phyloP scores from a whole-genome alignment of 2,113 vertebrate genomes.

The Dunckerocampus dactyliophorus region DNA sequence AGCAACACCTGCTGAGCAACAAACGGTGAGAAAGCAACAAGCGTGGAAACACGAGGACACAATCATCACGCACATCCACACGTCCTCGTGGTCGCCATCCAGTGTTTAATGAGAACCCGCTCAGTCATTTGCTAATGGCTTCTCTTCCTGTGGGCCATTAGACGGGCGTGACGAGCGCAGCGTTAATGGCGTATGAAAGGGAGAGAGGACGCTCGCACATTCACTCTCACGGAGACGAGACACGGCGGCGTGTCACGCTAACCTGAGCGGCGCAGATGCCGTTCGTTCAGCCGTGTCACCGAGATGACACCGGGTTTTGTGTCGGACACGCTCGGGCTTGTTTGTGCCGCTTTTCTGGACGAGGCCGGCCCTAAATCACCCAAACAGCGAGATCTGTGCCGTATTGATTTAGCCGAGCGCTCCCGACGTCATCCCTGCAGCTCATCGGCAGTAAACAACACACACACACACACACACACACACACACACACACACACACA shows the following conservation, averaged over 20 bases:
- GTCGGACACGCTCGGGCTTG: conserved; percentile 28
- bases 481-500: conserved; percentile 6
- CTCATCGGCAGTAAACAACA: conserved; percentile 23
- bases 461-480: conserved; percentile 7
- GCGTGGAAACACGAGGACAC: no score
- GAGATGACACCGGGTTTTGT: conserved; percentile 19
- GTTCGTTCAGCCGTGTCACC: conserved; percentile 8
- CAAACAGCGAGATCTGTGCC: background rate
- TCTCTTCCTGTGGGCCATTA: conserved; percentile 55
- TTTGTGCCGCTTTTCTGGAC: conserved; percentile 21
- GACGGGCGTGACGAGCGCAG: conserved; percentile 40
- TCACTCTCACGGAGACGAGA: no score
- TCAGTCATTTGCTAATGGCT: conserved; percentile 61
- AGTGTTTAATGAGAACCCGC: conserved; percentile 37
- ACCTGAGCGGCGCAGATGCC: conserved; percentile 16
- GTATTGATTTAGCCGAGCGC: conserved; percentile 36
- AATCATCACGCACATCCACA: no score
- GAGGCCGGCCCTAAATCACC: conserved; percentile 38
- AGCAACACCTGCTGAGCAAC: no score
- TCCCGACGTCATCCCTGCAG: conserved; percentile 13
- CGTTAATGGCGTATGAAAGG: conserved; percentile 50
- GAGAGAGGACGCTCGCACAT: conserved; percentile 20
- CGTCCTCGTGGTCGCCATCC: conserved; percentile 8
- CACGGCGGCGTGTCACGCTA: conserved; percentile 15
- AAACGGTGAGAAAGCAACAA: no score